Evolutionary conservation across 2,888 invertebrate species (phyloP), one percentile per base, ranked within the genome.

Genomic region (Hirtodrosophila duncani): DNA sequence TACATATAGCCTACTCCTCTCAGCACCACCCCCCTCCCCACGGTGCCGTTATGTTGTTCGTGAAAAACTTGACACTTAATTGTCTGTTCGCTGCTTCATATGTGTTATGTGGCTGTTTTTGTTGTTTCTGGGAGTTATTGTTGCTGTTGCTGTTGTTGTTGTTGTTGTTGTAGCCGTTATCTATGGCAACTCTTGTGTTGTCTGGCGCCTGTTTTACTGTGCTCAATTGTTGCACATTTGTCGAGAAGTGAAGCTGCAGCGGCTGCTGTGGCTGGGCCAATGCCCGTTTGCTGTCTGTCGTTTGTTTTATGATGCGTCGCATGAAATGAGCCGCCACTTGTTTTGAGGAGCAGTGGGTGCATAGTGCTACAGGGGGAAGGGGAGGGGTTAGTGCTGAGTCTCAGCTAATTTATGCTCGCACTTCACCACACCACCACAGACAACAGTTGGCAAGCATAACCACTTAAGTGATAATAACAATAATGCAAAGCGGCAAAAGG

Each of bases 51-150:
- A 61, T 67, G 70, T 52, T 69, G 72, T 59, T 75, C 63, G 63
- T 71, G 72, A 71, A 72, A 74, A 72, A 72, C 72, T 68, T 72
- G 68, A 75, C 72, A 72, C 77, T 75, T 72, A 71, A 75, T 72
- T 72, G 77, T 72, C 50, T 57, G 39, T 55, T 39, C 45, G 49
- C 39, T n/a, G n/a, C 37, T 24, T 38, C 31, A 30, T 30, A 36
- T 37, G 43, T 39, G 39, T 55, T 45, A 52, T 52, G 50, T 41
- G 39, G 7, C 10, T 13, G 29, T 24, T 20, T 10, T 29, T 13
- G 5, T 3, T 26, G 29, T 43, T 41, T 59, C 33, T 59, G 21
- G 36, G 24, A 51, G 34, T 24, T 30, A 24, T 11, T 37, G 34
- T 27, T 39, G 31, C 31, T 29, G 16, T 11, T 21, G 24, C 13